Evolutionary conservation across 1,140 invertebrate genomes (phyloP), one percentile per base, ranked within the genome.

Genomic region (Delia radicum): DNA sequence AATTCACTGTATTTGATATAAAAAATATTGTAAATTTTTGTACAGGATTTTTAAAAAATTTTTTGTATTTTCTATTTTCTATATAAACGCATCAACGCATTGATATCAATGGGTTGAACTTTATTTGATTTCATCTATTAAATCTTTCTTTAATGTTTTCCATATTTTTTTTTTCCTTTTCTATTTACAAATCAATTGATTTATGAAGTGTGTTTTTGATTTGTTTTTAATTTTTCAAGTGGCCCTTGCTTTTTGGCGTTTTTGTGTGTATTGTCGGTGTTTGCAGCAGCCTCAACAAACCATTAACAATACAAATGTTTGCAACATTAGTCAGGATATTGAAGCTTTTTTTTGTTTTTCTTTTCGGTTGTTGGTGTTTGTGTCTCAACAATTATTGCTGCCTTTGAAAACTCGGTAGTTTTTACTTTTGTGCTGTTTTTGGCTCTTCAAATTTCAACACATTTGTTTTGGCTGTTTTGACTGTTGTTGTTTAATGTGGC

Each of bases 361-460:
- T 33, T 33, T 37, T 37, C 24, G n/a, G 2, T 33, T 18, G n/a
- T 33, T 18, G 29, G 33, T 69, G 29, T 24, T 33, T 33, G 29
- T 69, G 65, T 69, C 65, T 69, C 65, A 69, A 69, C 65, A 69
- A 69, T 69, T 33, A 26, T 42, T 55, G 48, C 37, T 31, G 65
- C 31, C 65, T 69, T 69, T 69, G 65, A 69, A 69, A 69, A 33
- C 15, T 63, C 10, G 65, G 18, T 69, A 21, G n/a, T 18, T 48
- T 48, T 3, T 48, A n/a, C n/a, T 13, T 48, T 48, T 48, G 46
- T n/a, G 18, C 10, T 24, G 48, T 55, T 18, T 18, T n/a, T 55
- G 65, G 65, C 65, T 33, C 65, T 69, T 69, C 29, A 69, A 69
- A 69, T 69, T 69, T 69, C 65, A 69, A 31, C 31, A 69, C 29